Conservation (phyloP, 2,888 invertebrate species). For the Nemoura dubitans region DNA sequence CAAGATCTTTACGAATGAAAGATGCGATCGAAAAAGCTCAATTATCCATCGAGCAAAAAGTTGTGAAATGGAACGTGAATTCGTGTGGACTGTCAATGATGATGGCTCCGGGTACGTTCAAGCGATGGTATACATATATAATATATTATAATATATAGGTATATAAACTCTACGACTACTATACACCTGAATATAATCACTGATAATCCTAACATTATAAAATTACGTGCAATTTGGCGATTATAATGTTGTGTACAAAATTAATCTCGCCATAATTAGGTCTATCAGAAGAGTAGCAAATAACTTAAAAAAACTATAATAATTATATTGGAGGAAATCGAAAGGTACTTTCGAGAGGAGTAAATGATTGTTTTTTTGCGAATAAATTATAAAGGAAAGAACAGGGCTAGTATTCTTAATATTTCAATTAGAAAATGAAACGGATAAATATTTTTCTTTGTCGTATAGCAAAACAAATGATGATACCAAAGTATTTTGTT, state of each 20-base stretch:
- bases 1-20: no score
- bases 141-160: no score
- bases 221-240: slow-evolving; percentile 38
- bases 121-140: no score
- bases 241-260: slow-evolving; percentile 14
- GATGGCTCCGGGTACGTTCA: no score
- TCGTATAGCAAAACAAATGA: slow-evolving; percentile 27
- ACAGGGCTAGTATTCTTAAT: slow-evolving; percentile 33
- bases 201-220: slow-evolving; percentile 24
- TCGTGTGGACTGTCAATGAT: no score
- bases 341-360: not conserved
- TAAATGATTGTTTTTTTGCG: not conserved
- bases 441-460: slow-evolving; percentile 37
- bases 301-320: not conserved
- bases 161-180: no score
- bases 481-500: slow-evolving; percentile 34
- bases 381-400: slow-evolving; percentile 25
- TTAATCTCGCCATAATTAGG: not conserved
- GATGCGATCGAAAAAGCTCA: no score
- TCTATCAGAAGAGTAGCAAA: not conserved
- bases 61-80: no score
- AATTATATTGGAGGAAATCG: not conserved
- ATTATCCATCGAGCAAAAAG: no score
- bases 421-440: slow-evolving; percentile 21
- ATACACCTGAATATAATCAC: slow-evolving; percentile 5